Base-by-base conservation (phyloP, 2,888 invertebrate genomes). In the Ellobium chinense region DNA sequence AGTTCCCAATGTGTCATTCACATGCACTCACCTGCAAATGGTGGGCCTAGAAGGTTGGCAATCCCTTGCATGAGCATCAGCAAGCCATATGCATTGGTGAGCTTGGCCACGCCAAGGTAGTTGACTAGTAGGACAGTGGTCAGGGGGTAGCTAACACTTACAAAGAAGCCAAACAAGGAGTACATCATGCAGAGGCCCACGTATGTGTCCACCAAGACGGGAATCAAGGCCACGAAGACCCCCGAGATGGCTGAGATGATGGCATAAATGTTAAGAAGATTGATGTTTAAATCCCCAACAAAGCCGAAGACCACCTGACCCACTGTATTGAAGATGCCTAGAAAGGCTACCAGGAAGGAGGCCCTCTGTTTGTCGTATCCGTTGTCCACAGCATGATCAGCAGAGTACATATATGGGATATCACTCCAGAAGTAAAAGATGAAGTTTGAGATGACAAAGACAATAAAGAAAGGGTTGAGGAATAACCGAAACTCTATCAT, bases 321-420 rank as follows among this genome's bases (percentile, higher is more conserved):
- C 89, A 98, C 95, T 24, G 97, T 97, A 92, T 97, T 98, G 2
- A 97, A 96, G 83, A 92, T 90, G 29, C 93, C 93, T 39, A 98
- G 97, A 75, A 96, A 94, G 74, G 98, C 96, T 84, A 98, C 95
- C 86, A 98, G 95, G 82, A 95, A 95, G 5, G 97, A 97, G 4
- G 92, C 89, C 29, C 83, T 80, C 54, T 85, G 79, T n/a, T 90
- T 86, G 0, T 84, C 65, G 62, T 91, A 87, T 0, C 95, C 95
- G 83, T 95, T 94, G 14, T 95, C 95, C 54, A 95, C 95, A 3
- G 89, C 90, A 94, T 97, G 96, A 92, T 98, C 97, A 77, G 96
- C 96, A 83, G 98, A 94, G 93, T 97, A 98, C 92, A 98, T 97
- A 94, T 99, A 99, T 21, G 98, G 98, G 80, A 98, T 97, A 90